A percentile compares a stretch with the other conserved stretches of the same genome.
phyloP scores from a whole-genome alignment of 2,113 vertebrate species.

The Rhinolophus sinicus region DNA sequence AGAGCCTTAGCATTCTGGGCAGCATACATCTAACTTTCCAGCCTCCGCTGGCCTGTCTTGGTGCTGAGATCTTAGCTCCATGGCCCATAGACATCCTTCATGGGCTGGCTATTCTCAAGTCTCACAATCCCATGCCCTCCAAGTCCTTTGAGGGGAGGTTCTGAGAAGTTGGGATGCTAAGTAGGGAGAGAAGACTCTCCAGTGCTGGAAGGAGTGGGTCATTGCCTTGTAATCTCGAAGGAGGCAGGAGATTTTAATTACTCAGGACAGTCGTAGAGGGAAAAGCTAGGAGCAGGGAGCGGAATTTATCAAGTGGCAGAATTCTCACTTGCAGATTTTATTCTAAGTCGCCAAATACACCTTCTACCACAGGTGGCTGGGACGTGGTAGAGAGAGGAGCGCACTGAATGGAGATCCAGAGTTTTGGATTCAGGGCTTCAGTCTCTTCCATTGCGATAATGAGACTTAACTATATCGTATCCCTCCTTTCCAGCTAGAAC shows the following conservation, averaged over 20 bases:
- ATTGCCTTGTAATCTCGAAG: constrained; percentile 5
- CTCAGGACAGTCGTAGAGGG: neutral
- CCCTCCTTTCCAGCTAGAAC: neutral
- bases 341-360: neutral
- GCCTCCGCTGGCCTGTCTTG: neutral
- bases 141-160: neutral
- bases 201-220: neutral
- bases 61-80: neutral
- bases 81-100: neutral
- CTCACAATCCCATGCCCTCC: fast-evolving
- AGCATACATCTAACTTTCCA: neutral
- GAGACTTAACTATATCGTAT: fast-evolving
- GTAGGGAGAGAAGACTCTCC: neutral
- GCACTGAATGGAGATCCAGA: fast-evolving
- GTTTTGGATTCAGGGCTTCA: neutral
- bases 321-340: neutral
- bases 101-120: neutral
- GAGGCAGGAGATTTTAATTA: neutral
- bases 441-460: neutral
- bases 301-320: neutral
- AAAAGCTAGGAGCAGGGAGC: neutral
- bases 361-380: neutral
- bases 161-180: neutral
- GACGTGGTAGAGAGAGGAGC: fast-evolving
- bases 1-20: neutral